These are phyloP conservation scores for Oryzias melastigma DNA, from an alignment of 2,113 vertebrate genomes.

Conservation along the genomic window DNA sequence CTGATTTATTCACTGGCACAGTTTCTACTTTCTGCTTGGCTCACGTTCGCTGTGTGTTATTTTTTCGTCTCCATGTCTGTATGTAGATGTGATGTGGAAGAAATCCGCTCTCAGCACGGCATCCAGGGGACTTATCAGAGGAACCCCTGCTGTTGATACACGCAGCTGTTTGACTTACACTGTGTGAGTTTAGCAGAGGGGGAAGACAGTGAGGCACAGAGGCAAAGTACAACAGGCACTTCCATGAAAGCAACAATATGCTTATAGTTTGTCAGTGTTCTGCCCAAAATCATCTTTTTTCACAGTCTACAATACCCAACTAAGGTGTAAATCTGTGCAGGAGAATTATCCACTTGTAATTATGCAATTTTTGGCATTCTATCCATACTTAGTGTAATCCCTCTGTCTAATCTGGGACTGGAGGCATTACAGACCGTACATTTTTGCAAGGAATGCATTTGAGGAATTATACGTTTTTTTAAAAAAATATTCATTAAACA, in stretches of 20 bases:
- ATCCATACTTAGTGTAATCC: conserved; percentile 48
- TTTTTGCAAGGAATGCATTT: conserved; percentile 17
- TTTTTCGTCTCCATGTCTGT: conserved; percentile 10
- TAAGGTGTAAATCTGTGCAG: conserved; percentile 12
- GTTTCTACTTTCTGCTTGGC: conserved; percentile 48
- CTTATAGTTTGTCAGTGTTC: conserved; percentile 18
- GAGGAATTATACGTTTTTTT: conserved; percentile 7
- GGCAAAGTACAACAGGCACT: conserved; percentile 24
- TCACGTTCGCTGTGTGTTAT: conserved; percentile 12
- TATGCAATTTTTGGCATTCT: conserved; percentile 33
- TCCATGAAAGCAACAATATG: conserved; percentile 28
- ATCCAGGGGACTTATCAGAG: conserved; percentile 58
- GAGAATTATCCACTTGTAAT: conserved; percentile 27
- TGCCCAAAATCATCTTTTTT: conserved; percentile 17
- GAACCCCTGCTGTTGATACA: conserved; percentile 50
- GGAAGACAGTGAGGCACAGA: neutral
- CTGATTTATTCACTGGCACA: conserved; percentile 65
- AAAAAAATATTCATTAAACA: neutral
- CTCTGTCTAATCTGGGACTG: conserved; percentile 41
- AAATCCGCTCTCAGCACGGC: conserved; percentile 31
- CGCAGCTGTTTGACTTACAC: conserved; percentile 41
- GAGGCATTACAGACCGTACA: conserved; percentile 29
- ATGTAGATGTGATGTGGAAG: conserved; percentile 16
- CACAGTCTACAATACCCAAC: conserved; percentile 8
- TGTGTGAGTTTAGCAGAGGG: conserved; percentile 8